Evolutionary conservation across 2,888 invertebrate genomes (phyloP).

Genomic region (Aquatica leii): DNA sequence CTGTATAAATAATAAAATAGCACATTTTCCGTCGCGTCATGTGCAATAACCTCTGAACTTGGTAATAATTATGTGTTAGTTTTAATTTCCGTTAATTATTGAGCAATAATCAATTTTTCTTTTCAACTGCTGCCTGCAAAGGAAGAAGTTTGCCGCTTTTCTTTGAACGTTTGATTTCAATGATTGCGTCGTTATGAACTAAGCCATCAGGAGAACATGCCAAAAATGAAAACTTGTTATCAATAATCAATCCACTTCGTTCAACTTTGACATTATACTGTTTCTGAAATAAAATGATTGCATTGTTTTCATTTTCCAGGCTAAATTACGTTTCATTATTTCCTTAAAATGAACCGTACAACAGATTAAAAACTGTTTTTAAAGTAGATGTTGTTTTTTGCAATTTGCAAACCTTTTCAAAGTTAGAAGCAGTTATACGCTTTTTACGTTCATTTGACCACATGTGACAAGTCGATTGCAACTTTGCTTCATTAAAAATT

Average conservation of each 20-base stretch:
- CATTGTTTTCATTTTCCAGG: not conserved
- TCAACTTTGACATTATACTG: no score
- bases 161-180: not conserved
- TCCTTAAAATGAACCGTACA: not conserved
- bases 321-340: not conserved
- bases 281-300: no score
- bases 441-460: not conserved
- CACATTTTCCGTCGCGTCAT: not conserved
- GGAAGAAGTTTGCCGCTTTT: not conserved
- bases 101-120: constrained; percentile 2
- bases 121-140: not conserved
- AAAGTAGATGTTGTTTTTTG: no score
- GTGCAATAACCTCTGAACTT: not conserved
- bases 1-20: no score
- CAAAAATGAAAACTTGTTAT: not conserved
- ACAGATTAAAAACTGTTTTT: no score
- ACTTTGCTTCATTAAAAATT: not conserved
- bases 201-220: no score
- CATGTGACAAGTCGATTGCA: not conserved
- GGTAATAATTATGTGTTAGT: not conserved
- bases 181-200: no score
- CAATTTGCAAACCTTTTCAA: no score
- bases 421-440: not conserved
- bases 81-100: not conserved
- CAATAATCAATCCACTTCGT: not conserved